Evolutionary conservation across 2,888 invertebrate genomes (phyloP).

Genomic region (Pediacus dermestoides): DNA sequence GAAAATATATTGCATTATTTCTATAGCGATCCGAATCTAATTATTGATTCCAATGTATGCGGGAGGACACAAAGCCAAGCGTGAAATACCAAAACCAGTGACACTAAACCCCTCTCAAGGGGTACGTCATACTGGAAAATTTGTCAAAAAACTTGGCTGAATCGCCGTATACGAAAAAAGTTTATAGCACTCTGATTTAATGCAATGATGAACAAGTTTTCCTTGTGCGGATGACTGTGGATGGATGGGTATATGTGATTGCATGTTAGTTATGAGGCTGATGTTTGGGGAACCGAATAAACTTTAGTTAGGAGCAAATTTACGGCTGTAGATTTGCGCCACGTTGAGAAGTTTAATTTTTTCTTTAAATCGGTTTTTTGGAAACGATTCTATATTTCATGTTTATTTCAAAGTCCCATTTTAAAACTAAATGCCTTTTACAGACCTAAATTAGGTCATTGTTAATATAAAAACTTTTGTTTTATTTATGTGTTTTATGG

Average conservation of each 20-base stretch:
- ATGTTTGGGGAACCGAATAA: conserved; percentile 7
- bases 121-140: too few relatives aligned
- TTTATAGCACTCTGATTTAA: background rate
- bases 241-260: conserved; percentile 2
- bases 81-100: conserved; percentile 4
- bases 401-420: too few relatives aligned
- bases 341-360: too few relatives aligned
- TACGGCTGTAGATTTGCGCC: too few relatives aligned
- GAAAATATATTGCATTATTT: conserved; percentile 4
- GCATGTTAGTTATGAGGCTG: conserved; percentile 8
- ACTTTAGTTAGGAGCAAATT: conserved; percentile 4
- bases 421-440: too few relatives aligned
- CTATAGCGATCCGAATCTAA: conserved; percentile 10
- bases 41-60: conserved; percentile 1
- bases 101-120: conserved; percentile 1
- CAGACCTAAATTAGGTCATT: too few relatives aligned
- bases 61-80: conserved; percentile 4
- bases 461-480: too few relatives aligned
- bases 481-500: too few relatives aligned
- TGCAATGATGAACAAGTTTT: background rate
- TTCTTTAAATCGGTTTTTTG: too few relatives aligned
- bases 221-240: background rate
- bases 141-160: too few relatives aligned
- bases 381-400: too few relatives aligned
- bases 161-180: too few relatives aligned